Percentiles rank a stretch among this genome's conserved stretches.
These are phyloP conservation scores for Pelagia noctiluca DNA, from an alignment of 30 jellyfish, hydroid and myxozoan species.

Conservation along the genomic window DNA sequence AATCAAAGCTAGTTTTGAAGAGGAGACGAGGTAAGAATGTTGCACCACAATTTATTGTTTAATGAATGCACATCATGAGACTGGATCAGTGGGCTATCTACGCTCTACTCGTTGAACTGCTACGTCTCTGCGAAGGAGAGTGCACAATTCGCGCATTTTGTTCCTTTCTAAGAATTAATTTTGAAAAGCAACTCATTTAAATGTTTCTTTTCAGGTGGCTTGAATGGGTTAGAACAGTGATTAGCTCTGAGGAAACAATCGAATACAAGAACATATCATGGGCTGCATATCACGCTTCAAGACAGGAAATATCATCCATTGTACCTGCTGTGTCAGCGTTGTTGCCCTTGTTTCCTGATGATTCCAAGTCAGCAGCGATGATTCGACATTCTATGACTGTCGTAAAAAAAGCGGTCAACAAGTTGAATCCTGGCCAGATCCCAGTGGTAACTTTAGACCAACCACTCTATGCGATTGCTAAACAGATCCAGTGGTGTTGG, in stretches of 20 bases:
- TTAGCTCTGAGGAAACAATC: background rate
- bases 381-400: constrained; percentile 4
- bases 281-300: constrained; percentile 18
- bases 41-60: background rate
- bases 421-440: background rate
- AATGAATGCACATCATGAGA: background rate
- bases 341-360: constrained; percentile 31
- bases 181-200: no score
- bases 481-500: no score
- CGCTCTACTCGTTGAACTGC: no score
- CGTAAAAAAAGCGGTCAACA: background rate
- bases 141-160: background rate
- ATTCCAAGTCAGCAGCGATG: constrained; percentile 22
- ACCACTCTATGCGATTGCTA: background rate
- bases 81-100: no score
- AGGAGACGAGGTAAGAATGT: background rate
- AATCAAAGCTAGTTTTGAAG: background rate
- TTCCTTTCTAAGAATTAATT: background rate
- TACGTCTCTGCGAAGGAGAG: no score
- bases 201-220: constrained; percentile 25
- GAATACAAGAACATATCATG: constrained; percentile 4
- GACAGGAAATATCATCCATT: constrained; percentile 4
- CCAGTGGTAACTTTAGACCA: background rate
- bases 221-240: background rate
- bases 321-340: constrained; percentile 13